These are phyloP conservation scores for Phymastichus coffea DNA, from an alignment of 1,140 invertebrate species.

Conservation along the genomic window DNA sequence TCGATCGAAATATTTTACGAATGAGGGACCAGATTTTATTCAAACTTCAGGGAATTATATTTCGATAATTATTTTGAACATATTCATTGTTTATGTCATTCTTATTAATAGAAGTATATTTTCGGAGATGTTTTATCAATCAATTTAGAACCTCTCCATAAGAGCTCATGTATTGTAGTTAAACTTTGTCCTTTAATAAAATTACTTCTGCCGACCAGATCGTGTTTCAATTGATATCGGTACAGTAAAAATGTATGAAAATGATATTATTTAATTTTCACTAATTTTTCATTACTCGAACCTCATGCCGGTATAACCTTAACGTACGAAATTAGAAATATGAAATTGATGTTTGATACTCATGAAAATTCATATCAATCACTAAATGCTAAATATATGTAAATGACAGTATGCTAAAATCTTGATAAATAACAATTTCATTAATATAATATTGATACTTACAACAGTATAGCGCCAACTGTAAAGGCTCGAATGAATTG, in stretches of 20 bases:
- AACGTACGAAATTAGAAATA: too few species aligned
- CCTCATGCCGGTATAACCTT: too few species aligned
- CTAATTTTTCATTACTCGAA: not conserved
- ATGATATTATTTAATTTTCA: not conserved
- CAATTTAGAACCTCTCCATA: not conserved
- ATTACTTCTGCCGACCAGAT: not conserved
- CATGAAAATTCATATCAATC: too few species aligned
- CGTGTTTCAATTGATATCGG: not conserved
- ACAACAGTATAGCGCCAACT: too few species aligned
- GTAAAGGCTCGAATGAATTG: too few species aligned
- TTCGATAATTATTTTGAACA: not conserved
- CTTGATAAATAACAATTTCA: too few species aligned
- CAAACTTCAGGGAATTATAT: not conserved
- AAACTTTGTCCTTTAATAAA: not conserved
- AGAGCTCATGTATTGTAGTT: not conserved
- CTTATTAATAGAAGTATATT: not conserved
- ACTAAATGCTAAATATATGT: too few species aligned
- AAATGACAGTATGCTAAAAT: too few species aligned
- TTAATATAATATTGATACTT: too few species aligned
- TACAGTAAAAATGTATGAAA: not conserved
- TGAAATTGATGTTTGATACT: too few species aligned
- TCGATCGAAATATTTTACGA: not conserved
- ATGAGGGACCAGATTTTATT: not conserved
- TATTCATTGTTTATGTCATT: not conserved
- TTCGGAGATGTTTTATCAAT: not conserved